These are phyloP conservation scores for Drosophila mojavensis DNA, from an alignment of 1,140 invertebrate genomes.

Conservation along the genomic window DNA sequence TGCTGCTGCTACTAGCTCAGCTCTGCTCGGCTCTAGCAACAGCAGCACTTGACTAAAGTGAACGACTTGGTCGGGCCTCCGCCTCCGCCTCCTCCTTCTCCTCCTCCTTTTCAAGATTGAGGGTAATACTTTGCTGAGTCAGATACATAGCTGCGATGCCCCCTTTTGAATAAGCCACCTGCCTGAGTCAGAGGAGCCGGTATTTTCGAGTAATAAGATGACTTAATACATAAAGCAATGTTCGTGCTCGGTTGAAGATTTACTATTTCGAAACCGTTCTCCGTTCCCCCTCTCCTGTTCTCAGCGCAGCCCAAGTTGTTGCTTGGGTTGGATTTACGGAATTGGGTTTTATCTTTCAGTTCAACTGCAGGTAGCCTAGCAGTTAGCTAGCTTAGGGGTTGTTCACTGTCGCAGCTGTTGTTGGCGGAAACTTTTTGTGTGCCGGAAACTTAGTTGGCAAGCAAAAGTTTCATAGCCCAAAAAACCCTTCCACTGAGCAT, in stretches of 20 bases:
- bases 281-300: neutral
- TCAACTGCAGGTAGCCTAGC: constrained; percentile 3
- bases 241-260: constrained; percentile 53
- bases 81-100: constrained; percentile 22
- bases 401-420: constrained; percentile 52
- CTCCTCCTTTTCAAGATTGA: constrained; percentile 21
- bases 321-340: constrained; percentile 58
- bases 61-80: constrained; percentile 45
- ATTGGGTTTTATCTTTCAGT: constrained; percentile 61
- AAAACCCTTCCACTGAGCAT: constrained; percentile 64
- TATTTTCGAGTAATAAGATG: constrained; percentile 65
- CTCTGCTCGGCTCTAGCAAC: constrained; percentile 36
- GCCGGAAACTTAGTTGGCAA: constrained; percentile 70
- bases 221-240: constrained; percentile 70
- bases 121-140: constrained; percentile 56
- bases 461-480: constrained; percentile 62
- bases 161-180: constrained; percentile 47
- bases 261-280: neutral
- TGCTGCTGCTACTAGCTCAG: constrained; percentile 8
- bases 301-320: constrained; percentile 3
- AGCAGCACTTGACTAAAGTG: constrained; percentile 53
- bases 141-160: constrained; percentile 22
- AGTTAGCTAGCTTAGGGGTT: constrained; percentile 59
- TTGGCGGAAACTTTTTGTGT: constrained; percentile 37
- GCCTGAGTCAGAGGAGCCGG: constrained; percentile 67